phyloP scores from a whole-genome alignment of 1,140 invertebrate species.

The Apis mellifera region DNA sequence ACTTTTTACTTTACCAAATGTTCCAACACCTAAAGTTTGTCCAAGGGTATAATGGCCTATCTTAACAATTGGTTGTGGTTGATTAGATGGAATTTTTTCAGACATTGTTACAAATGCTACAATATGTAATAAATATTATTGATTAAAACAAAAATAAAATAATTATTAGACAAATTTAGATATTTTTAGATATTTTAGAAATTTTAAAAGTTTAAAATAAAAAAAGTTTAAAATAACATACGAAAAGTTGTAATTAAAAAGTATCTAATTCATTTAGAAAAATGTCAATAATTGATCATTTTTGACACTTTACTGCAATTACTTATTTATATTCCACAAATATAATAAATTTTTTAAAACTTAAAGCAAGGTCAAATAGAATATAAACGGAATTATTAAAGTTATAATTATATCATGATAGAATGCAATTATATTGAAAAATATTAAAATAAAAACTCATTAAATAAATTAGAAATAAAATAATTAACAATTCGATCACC shows the following conservation, averaged over 20 bases:
- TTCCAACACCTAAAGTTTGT: conserved; percentile 94
- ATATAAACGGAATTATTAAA: neutral
- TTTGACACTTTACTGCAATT: neutral
- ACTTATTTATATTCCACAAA: conserved; percentile 15
- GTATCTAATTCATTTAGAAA: neutral
- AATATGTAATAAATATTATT: conserved; percentile 13
- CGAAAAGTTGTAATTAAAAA: neutral
- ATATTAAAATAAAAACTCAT: neutral
- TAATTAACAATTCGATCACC: conserved; percentile 46
- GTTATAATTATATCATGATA: neutral
- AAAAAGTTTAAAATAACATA: neutral
- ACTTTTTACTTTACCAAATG: conserved; percentile 98
- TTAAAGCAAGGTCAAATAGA: conserved; percentile 30
- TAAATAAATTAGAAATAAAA: neutral
- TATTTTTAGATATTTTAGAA: no score
- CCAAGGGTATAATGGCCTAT: conserved; percentile 96
- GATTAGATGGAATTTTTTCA: conserved; percentile 82
- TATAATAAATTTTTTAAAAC: neutral
- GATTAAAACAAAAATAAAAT: neutral
- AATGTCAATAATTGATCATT: neutral
- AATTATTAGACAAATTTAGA: neutral
- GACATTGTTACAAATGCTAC: conserved; percentile 79
- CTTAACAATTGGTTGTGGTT: conserved; percentile 91
- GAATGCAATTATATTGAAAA: neutral
- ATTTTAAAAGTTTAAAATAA: neutral